These are phyloP conservation scores for Alentia gelatinosa DNA, from an alignment of 2,888 invertebrate species.

Conservation along the genomic window DNA sequence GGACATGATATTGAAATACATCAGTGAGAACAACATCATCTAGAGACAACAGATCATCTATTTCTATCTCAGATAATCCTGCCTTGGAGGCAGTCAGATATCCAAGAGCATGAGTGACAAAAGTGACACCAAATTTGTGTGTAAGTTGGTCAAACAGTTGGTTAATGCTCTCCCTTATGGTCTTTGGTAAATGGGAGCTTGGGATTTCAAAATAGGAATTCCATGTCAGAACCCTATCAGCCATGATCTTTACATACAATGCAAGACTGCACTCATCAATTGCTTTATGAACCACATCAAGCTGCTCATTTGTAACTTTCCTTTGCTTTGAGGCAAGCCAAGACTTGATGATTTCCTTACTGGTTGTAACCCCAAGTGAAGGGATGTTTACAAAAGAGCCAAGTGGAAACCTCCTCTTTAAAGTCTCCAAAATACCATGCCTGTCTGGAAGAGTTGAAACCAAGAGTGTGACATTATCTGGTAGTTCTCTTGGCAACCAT, in stretches of 20 bases:
- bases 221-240: conserved; percentile 71
- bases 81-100: conserved; percentile 71
- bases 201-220: conserved; percentile 65
- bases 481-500: conserved; percentile 73
- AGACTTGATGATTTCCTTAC: conserved; percentile 39
- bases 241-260: conserved; percentile 70
- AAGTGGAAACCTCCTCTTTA: conserved; percentile 92
- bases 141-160: conserved; percentile 70
- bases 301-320: conserved; percentile 64
- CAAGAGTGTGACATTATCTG: conserved; percentile 71
- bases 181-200: conserved; percentile 35
- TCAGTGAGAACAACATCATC: conserved; percentile 73
- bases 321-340: conserved; percentile 86
- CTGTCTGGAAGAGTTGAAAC: conserved; percentile 69
- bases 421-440: conserved; percentile 81
- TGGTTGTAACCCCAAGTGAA: conserved; percentile 35
- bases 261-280: conserved; percentile 69
- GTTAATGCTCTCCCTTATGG: conserved; percentile 66
- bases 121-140: conserved; percentile 67
- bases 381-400: conserved; percentile 88
- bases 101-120: conserved; percentile 69
- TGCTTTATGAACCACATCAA: conserved; percentile 68
- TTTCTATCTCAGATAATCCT: conserved; percentile 73
- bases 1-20: conserved; percentile 65
- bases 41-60: conserved; percentile 74